phyloP scores from a whole-genome alignment of 2,113 vertebrate genomes.

The Tenrec ecaudatus region DNA sequence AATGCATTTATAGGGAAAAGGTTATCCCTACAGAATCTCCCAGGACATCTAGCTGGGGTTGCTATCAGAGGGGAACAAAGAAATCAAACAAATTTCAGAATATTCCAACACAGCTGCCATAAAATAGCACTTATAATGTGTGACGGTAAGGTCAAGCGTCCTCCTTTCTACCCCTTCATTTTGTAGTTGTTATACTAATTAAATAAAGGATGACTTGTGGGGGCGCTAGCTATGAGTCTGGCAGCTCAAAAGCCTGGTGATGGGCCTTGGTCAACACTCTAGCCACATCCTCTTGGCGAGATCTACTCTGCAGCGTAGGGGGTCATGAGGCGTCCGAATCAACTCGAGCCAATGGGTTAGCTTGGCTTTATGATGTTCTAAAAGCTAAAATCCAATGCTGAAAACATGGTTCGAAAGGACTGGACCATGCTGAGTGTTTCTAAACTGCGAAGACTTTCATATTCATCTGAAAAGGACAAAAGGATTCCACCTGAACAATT shows the following conservation, averaged over 20 bases:
- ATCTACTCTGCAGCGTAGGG: neutral
- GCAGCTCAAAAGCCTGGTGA: neutral
- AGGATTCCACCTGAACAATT: neutral
- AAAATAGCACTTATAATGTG: neutral
- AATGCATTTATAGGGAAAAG: constrained; percentile 54
- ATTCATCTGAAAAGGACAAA: neutral
- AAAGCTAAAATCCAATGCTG: neutral
- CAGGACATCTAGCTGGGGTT: neutral
- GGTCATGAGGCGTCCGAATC: neutral
- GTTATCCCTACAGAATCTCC: constrained; percentile 54
- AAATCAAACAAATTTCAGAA: constrained; percentile 54
- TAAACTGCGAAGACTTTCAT: neutral
- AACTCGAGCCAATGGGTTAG: neutral
- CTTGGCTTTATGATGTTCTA: neutral
- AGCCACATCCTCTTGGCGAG: neutral
- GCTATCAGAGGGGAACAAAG: constrained; percentile 29
- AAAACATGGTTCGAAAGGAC: neutral
- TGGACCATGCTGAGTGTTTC: neutral
- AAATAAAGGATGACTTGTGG: neutral
- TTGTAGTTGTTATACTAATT: neutral
- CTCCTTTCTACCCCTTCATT: neutral
- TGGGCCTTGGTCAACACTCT: neutral
- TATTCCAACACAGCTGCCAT: neutral
- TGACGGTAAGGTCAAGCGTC: neutral
- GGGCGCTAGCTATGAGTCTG: too few species aligned